Base-by-base conservation (phyloP, 2,888 invertebrate species). In the Tetropium fuscum region DNA sequence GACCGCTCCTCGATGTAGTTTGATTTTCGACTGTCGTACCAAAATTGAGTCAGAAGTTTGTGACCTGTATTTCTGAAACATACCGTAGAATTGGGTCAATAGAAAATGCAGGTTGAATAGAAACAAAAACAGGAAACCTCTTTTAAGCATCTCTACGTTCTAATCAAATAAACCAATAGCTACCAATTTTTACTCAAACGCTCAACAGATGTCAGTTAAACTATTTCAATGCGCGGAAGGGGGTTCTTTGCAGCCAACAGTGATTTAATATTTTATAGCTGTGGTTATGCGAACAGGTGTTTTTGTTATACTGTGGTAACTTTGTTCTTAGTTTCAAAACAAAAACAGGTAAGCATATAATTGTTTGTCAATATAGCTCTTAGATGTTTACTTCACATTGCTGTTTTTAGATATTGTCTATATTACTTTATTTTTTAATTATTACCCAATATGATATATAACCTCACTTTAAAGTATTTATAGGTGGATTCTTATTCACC, bases 191-290 rank as follows among this genome's bases (percentile, higher is more conserved):
- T 30, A 30, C 30, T 30, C 3, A 10, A 5, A 30, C 10, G 11
- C 30, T 30, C 30, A 30, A 30, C 30, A 30, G 30, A 30, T 30
- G 30, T 30, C 30, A 30, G 30, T n/a, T 30, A 30, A 30, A 30
- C 30, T 30, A 11, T 30, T 6, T 30, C 11, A 30, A 10, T 3
- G 11, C 30, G 30, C 2, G 10, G 11, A 30, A 5, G 5, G 5
- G 11, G 11, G n/a, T 27, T 27, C 27, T 7, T 7, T 2, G 27
- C n/a, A n/a, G 27, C 8, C 27, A 27, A 27, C 27, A 27, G 3
- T 27, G 27, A 27, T 27, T 27, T 27, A 27, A n/a, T 27, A 6
- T 27, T 27, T n/a, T n/a, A 2, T 3, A 30, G n/a, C 2, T 10
- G 30, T 10, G 10, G 2, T n/a, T 11, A 3, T 10, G 11, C n/a